Percentiles rank a stretch among this genome's conserved stretches.
Evolutionary conservation across 1,140 invertebrate species (phyloP).

Genomic region (Drosophila insularis): DNA sequence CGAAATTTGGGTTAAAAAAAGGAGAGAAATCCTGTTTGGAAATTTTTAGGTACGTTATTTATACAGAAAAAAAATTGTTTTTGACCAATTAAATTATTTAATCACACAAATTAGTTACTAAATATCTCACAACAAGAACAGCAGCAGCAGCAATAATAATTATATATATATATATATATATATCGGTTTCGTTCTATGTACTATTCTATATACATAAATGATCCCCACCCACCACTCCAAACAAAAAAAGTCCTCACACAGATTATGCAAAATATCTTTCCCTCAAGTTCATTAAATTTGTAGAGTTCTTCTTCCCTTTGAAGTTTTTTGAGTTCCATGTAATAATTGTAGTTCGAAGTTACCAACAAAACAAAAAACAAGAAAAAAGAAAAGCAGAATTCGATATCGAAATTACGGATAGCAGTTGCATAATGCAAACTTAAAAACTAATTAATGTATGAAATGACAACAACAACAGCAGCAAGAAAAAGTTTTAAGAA

Average conservation of each 20-base stretch:
- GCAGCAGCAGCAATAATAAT: constrained; percentile 26
- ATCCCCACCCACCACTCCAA: constrained; percentile 14
- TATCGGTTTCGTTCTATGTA: constrained; percentile 70
- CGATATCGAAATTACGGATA: constrained; percentile 2
- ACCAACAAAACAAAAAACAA: constrained; percentile 32
- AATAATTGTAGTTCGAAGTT: constrained; percentile 55
- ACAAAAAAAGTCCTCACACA: not conserved
- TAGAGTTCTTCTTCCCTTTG: constrained; percentile 62
- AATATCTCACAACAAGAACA: constrained; percentile 29
- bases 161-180: constrained; percentile 25
- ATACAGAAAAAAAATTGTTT: constrained; percentile 60
- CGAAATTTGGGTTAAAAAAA: not conserved
- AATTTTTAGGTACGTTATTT: constrained; percentile 70
- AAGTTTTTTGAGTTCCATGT: constrained; percentile 58
- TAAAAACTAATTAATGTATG: constrained; percentile 50
- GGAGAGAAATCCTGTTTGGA: constrained; percentile 35
- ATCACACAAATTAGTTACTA: constrained; percentile 76
- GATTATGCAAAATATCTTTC: constrained; percentile 7
- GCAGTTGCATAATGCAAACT: constrained; percentile 41
- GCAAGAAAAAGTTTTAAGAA: constrained; percentile 75
- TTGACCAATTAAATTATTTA: constrained; percentile 61
- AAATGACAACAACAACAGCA: constrained; percentile 29
- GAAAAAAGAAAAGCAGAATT: constrained; percentile 8
- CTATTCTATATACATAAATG: constrained; percentile 21
- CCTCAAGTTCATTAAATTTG: constrained; percentile 49